Evolutionary conservation across 2,888 invertebrate species (phyloP).

Genomic region (Pyrrhosoma nymphula): DNA sequence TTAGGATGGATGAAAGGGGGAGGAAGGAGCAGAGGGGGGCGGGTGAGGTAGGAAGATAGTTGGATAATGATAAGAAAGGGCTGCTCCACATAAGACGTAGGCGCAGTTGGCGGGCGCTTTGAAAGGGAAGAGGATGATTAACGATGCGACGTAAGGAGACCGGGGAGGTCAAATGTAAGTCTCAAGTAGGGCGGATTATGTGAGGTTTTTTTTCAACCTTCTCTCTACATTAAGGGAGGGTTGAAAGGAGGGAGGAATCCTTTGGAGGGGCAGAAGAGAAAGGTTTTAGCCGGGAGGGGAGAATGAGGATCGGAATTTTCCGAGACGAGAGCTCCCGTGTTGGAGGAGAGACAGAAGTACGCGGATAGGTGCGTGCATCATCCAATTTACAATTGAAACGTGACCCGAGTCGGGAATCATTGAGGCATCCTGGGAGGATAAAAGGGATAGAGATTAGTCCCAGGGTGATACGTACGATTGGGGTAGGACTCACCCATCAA

Average conservation of each 20-base stretch:
- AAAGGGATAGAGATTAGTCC: not conserved
- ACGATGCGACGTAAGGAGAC: constrained; percentile 48
- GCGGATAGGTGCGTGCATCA: not conserved
- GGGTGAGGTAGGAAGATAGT: not conserved
- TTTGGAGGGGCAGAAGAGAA: no score
- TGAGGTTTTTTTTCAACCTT: not conserved
- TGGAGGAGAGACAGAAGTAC: not conserved
- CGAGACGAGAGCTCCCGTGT: no score
- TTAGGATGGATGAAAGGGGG: not conserved
- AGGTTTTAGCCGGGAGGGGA: no score
- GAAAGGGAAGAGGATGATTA: constrained; percentile 47
- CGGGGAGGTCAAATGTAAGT: constrained; percentile 57
- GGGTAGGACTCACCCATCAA: not conserved
- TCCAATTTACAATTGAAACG: not conserved
- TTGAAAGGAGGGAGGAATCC: no score
- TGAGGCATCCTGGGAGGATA: not conserved
- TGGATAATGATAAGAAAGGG: constrained; percentile 36
- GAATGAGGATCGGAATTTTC: no score
- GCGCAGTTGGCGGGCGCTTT: constrained; percentile 3
- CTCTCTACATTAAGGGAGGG: not conserved
- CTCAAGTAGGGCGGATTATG: constrained; percentile 33
- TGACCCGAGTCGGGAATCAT: not conserved
- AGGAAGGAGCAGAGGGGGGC: not conserved
- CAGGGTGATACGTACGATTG: not conserved
- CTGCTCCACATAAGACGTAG: not conserved